Percentiles rank a stretch among this genome's conserved stretches.
These are phyloP conservation scores for Daktulosphaira vitifoliae DNA, from an alignment of 1,140 invertebrate species.

Conservation along the genomic window DNA sequence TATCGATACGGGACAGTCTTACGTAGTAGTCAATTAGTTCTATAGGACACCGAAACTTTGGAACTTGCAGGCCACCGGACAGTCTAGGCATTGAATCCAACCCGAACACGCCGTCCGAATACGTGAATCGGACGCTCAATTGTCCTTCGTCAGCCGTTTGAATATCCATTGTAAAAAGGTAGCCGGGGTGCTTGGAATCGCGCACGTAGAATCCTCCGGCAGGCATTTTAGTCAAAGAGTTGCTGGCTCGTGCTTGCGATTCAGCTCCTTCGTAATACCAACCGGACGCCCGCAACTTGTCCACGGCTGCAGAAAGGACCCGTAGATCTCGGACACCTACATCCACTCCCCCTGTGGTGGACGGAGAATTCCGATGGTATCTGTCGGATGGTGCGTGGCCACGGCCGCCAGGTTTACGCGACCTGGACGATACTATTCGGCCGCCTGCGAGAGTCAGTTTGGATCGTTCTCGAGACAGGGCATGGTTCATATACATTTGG, in stretches of 20 bases:
- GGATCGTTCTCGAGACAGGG: slow-evolving; percentile 18
- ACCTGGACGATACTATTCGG: slow-evolving; percentile 4
- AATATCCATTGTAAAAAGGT: slow-evolving; percentile 26
- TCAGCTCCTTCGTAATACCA: slow-evolving; percentile 22
- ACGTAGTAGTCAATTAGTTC: slow-evolving; percentile 28
- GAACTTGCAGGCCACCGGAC: neutral
- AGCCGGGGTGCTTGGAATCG: slow-evolving; percentile 9
- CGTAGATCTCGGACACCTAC: neutral
- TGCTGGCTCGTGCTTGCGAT: neutral
- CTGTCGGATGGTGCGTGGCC: neutral
- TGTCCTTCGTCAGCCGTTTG: neutral
- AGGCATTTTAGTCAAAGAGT: neutral
- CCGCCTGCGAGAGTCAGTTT: slow-evolving; percentile 24
- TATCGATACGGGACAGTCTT: slow-evolving; percentile 6
- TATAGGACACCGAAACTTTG: slow-evolving; percentile 16
- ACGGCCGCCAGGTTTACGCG: neutral
- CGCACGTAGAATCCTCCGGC: slow-evolving; percentile 14
- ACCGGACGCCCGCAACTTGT: slow-evolving; percentile 5
- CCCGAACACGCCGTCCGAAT: slow-evolving; percentile 20
- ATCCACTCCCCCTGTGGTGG: neutral
- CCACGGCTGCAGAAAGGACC: neutral
- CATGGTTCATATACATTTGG: slow-evolving; percentile 29
- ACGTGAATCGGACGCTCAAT: slow-evolving; percentile 12
- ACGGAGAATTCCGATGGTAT: no score
- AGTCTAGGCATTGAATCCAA: neutral